phyloP scores from a whole-genome alignment of 2,113 vertebrate species.

The Leucopsar rothschildi region DNA sequence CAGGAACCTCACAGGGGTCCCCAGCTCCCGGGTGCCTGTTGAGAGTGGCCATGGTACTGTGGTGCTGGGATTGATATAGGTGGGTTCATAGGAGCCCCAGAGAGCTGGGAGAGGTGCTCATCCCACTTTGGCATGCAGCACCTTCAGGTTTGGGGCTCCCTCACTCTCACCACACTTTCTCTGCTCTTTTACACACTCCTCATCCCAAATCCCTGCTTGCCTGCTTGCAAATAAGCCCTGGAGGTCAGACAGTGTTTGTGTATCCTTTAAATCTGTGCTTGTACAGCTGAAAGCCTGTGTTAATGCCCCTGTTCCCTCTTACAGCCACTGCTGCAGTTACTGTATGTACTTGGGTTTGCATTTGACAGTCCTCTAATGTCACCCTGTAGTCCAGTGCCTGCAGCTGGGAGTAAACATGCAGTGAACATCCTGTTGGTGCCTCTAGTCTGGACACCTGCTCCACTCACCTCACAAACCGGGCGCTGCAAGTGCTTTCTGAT shows the following conservation, averaged over 20 bases:
- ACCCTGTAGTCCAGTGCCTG: neutral
- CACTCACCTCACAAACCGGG: neutral
- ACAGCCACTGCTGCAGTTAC: neutral
- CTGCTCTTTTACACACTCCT: neutral
- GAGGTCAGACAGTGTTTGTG: neutral
- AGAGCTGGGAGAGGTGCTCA: neutral
- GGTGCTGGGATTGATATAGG: neutral
- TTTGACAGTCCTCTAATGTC: neutral
- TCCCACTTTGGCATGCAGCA: rapidly evolving
- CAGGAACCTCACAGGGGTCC: neutral
- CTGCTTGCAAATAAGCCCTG: neutral
- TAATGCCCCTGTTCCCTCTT: neutral
- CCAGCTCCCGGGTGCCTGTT: neutral
- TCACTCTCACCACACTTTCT: neutral
- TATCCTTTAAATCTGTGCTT: neutral
- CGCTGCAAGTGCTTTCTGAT: neutral
- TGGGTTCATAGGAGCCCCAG: neutral
- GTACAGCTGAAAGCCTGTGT: neutral
- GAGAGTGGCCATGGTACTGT: neutral
- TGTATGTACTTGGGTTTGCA: rapidly evolving
- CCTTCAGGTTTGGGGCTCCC: neutral
- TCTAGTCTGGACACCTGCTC: neutral
- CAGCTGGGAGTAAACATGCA: neutral
- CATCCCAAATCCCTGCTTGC: neutral
- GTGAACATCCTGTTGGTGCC: neutral